Evolutionary conservation across 2,888 invertebrate species (phyloP).

Genomic region (Blastobasis lacticolella): DNA sequence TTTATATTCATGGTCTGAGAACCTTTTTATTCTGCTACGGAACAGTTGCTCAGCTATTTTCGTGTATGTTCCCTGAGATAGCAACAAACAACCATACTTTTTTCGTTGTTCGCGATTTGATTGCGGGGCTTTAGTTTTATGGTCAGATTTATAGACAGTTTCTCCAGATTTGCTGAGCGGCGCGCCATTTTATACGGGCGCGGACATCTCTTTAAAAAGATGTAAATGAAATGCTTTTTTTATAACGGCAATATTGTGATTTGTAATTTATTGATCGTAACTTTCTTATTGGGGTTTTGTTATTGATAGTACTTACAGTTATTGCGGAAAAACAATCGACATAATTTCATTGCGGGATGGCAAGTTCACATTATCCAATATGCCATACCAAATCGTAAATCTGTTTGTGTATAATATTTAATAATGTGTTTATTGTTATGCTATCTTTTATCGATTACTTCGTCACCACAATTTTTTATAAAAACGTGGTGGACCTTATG

Average conservation of each 20-base stretch:
- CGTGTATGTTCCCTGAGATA: conserved; percentile 55
- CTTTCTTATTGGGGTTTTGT: not conserved
- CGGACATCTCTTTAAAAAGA: conserved; percentile 38
- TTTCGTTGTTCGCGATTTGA: conserved; percentile 66
- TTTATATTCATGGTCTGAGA: conserved; percentile 61
- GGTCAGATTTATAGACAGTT: conserved; percentile 67
- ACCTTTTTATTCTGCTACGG: conserved; percentile 51
- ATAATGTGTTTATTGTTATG: no score
- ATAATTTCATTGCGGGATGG: no score
- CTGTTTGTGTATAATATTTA: no score
- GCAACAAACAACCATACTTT: conserved; percentile 67
- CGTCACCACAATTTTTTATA: no score
- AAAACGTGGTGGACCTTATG: no score
- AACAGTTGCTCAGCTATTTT: conserved; percentile 57
- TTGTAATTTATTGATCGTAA: conserved; percentile 1
- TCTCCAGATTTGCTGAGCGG: conserved; percentile 49
- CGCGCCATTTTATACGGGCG: conserved; percentile 36
- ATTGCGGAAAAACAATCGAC: no score
- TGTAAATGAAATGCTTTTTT: conserved; percentile 30
- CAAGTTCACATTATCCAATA: no score
- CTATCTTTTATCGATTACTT: no score
- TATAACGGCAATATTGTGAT: conserved; percentile 11
- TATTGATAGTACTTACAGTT: not conserved
- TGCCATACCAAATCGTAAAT: no score
- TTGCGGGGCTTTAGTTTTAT: conserved; percentile 70